Percentiles rank a stretch among this genome's conserved stretches.
phyloP scores from a whole-genome alignment of 2,113 vertebrate species.

The Pluvianellus socialis region DNA sequence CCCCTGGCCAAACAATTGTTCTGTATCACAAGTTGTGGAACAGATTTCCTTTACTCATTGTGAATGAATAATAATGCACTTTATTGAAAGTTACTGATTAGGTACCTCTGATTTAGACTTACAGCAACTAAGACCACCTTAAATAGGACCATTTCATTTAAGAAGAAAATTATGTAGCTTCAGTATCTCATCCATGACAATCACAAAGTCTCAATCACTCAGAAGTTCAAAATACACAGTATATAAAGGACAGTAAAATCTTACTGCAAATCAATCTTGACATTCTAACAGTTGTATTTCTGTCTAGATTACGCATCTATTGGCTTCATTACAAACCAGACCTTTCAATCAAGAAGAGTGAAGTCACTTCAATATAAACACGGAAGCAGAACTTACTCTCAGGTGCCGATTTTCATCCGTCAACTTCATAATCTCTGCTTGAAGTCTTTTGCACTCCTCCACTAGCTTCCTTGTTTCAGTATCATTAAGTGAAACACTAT shows the following conservation, averaged over 20 bases:
- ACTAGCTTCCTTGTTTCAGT: constrained; percentile 88
- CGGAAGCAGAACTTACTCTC: constrained; percentile 80
- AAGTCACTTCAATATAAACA: not conserved
- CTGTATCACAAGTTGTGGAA: no score
- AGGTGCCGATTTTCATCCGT: constrained; percentile 92
- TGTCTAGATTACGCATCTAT: not conserved
- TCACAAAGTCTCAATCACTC: not conserved
- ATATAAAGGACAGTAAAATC: not conserved
- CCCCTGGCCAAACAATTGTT: not conserved
- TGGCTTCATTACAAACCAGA: not conserved
- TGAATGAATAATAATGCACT: not conserved
- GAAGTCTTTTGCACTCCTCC: constrained; percentile 96
- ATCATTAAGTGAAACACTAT: constrained; percentile 80
- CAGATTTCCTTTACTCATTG: not conserved
- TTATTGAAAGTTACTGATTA: not conserved
- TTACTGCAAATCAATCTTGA: not conserved
- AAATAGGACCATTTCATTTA: not conserved
- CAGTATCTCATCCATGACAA: not conserved
- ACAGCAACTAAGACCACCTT: not conserved
- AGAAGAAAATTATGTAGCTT: not conserved
- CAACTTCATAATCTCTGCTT: constrained; percentile 88
- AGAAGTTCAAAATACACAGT: not conserved
- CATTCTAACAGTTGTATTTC: not conserved
- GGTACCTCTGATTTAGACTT: not conserved
- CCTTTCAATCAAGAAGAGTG: not conserved